Evolutionary conservation across 2,113 vertebrate genomes (phyloP).

Genomic region (Penelope pileata): DNA sequence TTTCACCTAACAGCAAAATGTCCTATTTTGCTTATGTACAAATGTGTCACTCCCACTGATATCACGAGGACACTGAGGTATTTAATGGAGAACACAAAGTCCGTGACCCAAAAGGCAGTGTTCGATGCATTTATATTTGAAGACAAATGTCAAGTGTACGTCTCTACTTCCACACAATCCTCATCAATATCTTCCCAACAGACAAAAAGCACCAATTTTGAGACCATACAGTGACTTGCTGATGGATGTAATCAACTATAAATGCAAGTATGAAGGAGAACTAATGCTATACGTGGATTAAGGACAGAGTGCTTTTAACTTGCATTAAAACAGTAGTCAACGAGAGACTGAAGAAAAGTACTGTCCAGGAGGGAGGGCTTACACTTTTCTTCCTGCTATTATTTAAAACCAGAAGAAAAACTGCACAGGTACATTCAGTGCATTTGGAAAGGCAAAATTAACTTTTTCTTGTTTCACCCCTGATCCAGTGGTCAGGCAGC

Average conservation of each 20-base stretch:
- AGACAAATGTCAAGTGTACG: not conserved
- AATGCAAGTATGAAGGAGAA: not conserved
- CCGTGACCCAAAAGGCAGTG: not conserved
- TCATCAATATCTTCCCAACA: not conserved
- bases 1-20: not conserved
- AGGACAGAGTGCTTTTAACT: not conserved
- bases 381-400: not conserved
- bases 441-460: not conserved
- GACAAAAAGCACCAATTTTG: not conserved
- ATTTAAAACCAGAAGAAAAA: not conserved
- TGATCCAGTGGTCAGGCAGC: not conserved
- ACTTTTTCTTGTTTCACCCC: not conserved
- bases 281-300: not conserved
- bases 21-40: not conserved
- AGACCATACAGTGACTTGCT: not conserved
- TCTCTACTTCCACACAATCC: not conserved
- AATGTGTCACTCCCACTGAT: not conserved
- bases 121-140: not conserved
- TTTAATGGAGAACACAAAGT: conserved; percentile 1
- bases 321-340: not conserved
- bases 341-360: not conserved
- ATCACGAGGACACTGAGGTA: not conserved
- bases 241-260: not conserved
- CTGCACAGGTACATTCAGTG: not conserved
- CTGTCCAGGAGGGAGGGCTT: not conserved